Conservation (phyloP, 1,140 invertebrate species). For the Habropoda laboriosa region DNA sequence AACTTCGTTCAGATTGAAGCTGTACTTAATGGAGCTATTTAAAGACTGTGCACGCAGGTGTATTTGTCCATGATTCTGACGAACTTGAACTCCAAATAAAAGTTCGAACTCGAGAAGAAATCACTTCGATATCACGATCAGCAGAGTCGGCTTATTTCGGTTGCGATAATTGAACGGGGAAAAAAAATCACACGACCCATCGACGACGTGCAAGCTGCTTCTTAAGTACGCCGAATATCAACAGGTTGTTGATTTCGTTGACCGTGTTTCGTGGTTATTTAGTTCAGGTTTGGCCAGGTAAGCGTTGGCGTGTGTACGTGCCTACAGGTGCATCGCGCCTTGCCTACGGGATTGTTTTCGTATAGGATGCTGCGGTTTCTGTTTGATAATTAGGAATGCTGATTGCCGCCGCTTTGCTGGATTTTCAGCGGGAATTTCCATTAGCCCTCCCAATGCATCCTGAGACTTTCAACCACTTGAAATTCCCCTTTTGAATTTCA, state of each 20-base stretch:
- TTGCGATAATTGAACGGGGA: constrained; percentile 53
- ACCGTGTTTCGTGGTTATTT: constrained; percentile 62
- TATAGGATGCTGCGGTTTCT: not conserved
- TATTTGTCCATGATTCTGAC: no score
- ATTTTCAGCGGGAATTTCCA: not conserved
- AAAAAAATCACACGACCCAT: constrained; percentile 33
- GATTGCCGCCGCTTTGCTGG: constrained; percentile 15
- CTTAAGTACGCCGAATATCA: constrained; percentile 69
- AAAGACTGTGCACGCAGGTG: no score
- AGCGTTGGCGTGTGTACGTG: constrained; percentile 5
- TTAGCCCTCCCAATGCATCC: not conserved
- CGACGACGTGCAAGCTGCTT: not conserved
- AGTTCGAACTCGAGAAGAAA: no score
- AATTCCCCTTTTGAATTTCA: not conserved
- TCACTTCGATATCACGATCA: no score
- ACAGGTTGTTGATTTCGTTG: constrained; percentile 69
- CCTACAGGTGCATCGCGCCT: not conserved
- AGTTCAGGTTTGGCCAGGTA: constrained; percentile 51
- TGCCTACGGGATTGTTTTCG: constrained; percentile 29
- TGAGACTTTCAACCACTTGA: not conserved
- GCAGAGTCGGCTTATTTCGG: no score
- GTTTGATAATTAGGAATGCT: constrained; percentile 26
- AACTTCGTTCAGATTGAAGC: not conserved
- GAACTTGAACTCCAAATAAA: no score
- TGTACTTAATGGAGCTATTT: no score